Conservation (phyloP, 2,888 invertebrate species). For the Drosophila austrosaltans region DNA sequence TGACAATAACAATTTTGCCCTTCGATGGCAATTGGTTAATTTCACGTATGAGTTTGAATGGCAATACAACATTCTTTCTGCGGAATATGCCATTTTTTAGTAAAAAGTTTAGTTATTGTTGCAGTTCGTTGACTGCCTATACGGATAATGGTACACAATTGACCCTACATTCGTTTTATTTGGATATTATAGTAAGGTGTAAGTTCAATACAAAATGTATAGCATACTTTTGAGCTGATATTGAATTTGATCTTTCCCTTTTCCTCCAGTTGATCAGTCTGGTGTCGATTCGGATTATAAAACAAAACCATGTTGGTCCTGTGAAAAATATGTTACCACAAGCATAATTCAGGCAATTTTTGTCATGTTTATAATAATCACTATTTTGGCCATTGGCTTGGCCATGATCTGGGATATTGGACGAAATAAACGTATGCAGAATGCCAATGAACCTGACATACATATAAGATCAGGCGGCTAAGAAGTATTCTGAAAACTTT, state of each 20-base stretch:
- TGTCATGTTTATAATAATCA: constrained; percentile 34
- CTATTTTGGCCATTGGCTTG: constrained; percentile 45
- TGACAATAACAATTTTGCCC: constrained; percentile 27
- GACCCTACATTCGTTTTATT: constrained; percentile 29
- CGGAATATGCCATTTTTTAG: constrained; percentile 41
- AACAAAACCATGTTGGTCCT: constrained; percentile 51
- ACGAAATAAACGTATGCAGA: constrained; percentile 33
- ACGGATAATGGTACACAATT: constrained; percentile 14
- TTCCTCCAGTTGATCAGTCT: neutral
- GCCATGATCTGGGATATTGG: constrained; percentile 55
- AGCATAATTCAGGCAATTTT: constrained; percentile 47
- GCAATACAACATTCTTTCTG: neutral
- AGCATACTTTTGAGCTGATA: constrained; percentile 5
- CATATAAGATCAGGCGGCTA: constrained; percentile 36
- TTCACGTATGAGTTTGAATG: neutral
- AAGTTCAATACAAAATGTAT: constrained; percentile 14
- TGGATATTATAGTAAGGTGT: constrained; percentile 46
- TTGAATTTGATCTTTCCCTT: neutral
- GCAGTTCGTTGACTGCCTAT: constrained; percentile 28
- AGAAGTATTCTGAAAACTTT: constrained; percentile 14
- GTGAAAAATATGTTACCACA: constrained; percentile 36
- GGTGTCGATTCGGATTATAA: constrained; percentile 34
- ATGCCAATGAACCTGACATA: constrained; percentile 41
- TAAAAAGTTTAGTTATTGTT: constrained; percentile 49
- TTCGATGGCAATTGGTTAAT: constrained; percentile 49